Base-by-base conservation (phyloP, 2,113 vertebrate genomes). In the Plestiodon gilberti region DNA sequence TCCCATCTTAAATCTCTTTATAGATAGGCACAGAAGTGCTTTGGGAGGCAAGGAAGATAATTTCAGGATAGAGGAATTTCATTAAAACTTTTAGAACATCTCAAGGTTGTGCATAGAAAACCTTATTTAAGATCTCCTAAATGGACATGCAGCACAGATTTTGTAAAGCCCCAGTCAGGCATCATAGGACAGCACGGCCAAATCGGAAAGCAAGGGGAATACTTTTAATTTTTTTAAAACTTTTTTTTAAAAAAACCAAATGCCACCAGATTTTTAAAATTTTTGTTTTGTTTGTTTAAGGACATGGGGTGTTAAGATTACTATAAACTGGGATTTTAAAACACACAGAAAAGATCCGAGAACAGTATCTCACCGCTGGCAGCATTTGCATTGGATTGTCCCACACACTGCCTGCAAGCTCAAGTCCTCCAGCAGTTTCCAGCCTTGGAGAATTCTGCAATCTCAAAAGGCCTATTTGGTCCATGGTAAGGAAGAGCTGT, bases 41-140 rank as follows among this genome's bases (percentile, higher is more conserved):
- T 81, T 91, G 81, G 17, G 74, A 86, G 89, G 94, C 91, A 87
- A 87, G 81, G 78, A 87, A 69, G 78, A 89, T 87, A 92, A 48
- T 38, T 81, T 89, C 81, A 62, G 86, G 78, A 84, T 71, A 74
- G 52, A 78, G 85, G 81, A 90, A 62, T 43, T 87, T 92, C 75
- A 91, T 91, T 59, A 84, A 61, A 91, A 85, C 78, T 81, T 91
- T 83, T 91, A 88, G 92, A 93, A 88, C 81, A 88, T 90, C 84
- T 90, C 89, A 84, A 86, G 83, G 23, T 81, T 93, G 92, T 95
- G 94, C 95, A 96, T 90, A 96, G 95, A 94, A 61, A 95, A 91
- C 87, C 90, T 95, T 90, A 90, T 28, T 92, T 94, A 92, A 81
- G 87, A 86, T 87, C 89, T 88, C 92, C 95, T 95, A 95, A 80